Base-by-base conservation (phyloP, 2,888 invertebrate genomes). In the Hypomecis punctinalis region DNA sequence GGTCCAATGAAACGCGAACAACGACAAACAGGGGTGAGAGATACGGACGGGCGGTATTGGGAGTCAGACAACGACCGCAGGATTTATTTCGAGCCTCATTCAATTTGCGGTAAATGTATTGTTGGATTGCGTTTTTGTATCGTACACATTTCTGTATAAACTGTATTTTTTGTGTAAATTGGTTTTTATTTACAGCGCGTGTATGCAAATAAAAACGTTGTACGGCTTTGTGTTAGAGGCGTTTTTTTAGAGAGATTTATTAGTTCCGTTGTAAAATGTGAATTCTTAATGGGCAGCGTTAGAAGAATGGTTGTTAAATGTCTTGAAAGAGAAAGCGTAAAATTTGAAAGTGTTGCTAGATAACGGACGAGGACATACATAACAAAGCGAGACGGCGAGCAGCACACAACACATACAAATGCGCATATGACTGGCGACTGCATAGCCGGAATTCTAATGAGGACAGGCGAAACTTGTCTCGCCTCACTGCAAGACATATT, bases 31-130 rank as follows among this genome's bases (percentile, higher is more conserved):
- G 85, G 88, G 89, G 88, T 82, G 88, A 83, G 82, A 84, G 82
- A 82, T 82, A 78, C 82, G 82, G 83, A 83, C 79, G 84, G 82
- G 84, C 81, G 83, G 80, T 83, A 86, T 88, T 85, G 87, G 82
- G 84, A 90, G 86, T 86, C 88, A 88, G 86, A 84, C 86, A 86
- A 85, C 89, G 86, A 85, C 88, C 86, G 85, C 87, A 80, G 88
- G 89, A 91, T 91, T 91, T 91, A 91, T 91, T 87, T 88, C 85
- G 84, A 90, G 87, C 84, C 84, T 90, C 85, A 91, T 91, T 90
- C 90, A 91, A 90, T 91, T 91, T 91, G 89, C 81, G 89, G 89
- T 83, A 84, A 87, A 86, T 86, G 86, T 89, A 89, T 90, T 90
- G 90, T 88, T 82, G 81, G 84, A 88, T 86, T 85, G 85, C 79